A percentile compares a stretch with the other conserved stretches of the same genome.
Evolutionary conservation across 2,888 invertebrate species (phyloP).

Genomic region (Phaonia tiefii): DNA sequence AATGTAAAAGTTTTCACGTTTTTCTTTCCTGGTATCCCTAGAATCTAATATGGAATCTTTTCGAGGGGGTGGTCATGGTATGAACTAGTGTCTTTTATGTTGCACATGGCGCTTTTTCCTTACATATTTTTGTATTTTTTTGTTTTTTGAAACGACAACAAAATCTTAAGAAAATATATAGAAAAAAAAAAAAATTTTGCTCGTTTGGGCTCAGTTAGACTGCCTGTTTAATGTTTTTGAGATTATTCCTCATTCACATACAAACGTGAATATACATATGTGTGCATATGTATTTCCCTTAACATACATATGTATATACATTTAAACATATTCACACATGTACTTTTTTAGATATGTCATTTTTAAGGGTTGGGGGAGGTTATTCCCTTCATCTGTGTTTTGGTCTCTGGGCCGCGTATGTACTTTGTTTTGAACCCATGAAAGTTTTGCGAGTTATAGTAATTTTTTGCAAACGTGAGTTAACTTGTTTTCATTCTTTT

Average conservation of each 20-base stretch:
- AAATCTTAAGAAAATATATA: neutral
- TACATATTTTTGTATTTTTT: neutral
- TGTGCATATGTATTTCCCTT: conserved; percentile 6
- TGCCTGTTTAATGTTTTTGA: conserved; percentile 66
- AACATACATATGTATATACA: neutral
- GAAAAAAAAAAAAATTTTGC: conserved; percentile 46
- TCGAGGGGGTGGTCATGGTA: conserved; percentile 45
- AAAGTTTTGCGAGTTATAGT: conserved; percentile 41
- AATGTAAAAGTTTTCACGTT: conserved; percentile 45
- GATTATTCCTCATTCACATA: conserved; percentile 57
- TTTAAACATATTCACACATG: neutral
- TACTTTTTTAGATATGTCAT: conserved; percentile 16
- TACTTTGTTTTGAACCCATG: conserved; percentile 4
- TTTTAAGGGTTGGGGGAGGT: neutral
- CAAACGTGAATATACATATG: conserved; percentile 22
- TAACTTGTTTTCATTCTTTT: conserved; percentile 50
- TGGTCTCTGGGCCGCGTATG: neutral
- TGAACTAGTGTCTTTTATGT: conserved; percentile 34
- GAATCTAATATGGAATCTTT: conserved; percentile 27
- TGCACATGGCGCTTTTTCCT: conserved; percentile 22
- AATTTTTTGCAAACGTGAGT: conserved; percentile 59
- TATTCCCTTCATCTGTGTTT: neutral
- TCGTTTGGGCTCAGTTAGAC: conserved; percentile 60
- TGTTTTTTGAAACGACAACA: neutral
- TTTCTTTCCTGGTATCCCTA: conserved; percentile 10